These are phyloP conservation scores for Anguilla anguilla DNA, from an alignment of 2,797 vertebrate species.

Conservation along the genomic window DNA sequence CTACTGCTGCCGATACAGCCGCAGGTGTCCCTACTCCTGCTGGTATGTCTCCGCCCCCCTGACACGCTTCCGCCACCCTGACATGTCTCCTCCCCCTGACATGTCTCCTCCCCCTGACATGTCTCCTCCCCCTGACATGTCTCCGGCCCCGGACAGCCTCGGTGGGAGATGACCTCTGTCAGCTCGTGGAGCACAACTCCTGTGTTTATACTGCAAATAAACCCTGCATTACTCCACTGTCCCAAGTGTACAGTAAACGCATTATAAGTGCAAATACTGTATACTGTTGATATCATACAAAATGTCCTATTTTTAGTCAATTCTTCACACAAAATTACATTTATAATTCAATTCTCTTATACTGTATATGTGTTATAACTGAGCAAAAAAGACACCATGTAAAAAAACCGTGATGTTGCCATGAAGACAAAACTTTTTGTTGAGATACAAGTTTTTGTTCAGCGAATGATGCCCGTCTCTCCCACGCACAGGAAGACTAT, in stretches of 20 bases:
- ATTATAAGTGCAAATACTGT: not conserved
- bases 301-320: not conserved
- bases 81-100: slow-evolving; percentile 81
- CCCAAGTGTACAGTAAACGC: not conserved
- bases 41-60: slow-evolving; percentile 73
- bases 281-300: not conserved
- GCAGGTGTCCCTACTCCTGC: slow-evolving; percentile 90
- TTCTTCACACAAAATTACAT: not conserved
- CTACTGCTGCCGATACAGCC: slow-evolving; percentile 92
- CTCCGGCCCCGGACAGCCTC: not conserved
- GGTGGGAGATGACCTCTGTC: not conserved
- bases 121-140: no score
- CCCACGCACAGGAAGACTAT: slow-evolving; percentile 80
- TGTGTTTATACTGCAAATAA: not conserved
- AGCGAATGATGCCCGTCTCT: not conserved
- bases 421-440: not conserved
- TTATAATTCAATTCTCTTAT: not conserved
- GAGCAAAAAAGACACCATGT: no score
- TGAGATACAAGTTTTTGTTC: not conserved
- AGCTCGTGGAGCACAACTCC: not conserved
- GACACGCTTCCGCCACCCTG: no score
- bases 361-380: no score
- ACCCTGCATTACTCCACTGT: not conserved
- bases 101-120: slow-evolving; percentile 48
- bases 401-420: not conserved